Conservation (phyloP, 2,888 invertebrate genomes). For the Brachypterus glaber region DNA sequence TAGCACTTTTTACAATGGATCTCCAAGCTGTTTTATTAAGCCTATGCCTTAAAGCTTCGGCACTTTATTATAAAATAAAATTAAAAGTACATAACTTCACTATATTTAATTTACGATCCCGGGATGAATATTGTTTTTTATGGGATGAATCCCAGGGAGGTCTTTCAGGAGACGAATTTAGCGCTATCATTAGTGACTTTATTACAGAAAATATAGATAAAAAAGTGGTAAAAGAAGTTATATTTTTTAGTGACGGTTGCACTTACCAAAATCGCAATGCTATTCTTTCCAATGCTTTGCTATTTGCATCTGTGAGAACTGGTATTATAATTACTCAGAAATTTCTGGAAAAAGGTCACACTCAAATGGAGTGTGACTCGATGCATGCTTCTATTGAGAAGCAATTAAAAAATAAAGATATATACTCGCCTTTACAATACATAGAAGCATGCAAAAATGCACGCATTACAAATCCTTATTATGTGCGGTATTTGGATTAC, state of each 20-base stretch:
- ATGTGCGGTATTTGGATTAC: too few relatives aligned
- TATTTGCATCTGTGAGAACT: too few relatives aligned
- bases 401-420: too few relatives aligned
- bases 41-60: neutral
- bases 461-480: too few relatives aligned
- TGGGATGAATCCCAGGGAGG: neutral
- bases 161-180: slow-evolving; percentile 13
- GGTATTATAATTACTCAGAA: slow-evolving; percentile 2
- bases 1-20: neutral
- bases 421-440: too few relatives aligned
- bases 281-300: slow-evolving; percentile 7
- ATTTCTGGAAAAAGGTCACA: too few relatives aligned
- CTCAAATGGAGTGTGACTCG: too few relatives aligned
- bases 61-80: neutral
- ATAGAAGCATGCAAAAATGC: too few relatives aligned
- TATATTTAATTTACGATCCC: neutral
- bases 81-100: neutral
- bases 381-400: too few relatives aligned
- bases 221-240: slow-evolving; percentile 5
- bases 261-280: slow-evolving; percentile 11
- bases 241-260: slow-evolving; percentile 9
- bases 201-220: slow-evolving; percentile 4
- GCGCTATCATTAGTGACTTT: neutral
- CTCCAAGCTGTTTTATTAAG: neutral
- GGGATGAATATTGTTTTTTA: neutral